Evolutionary conservation across 2,797 vertebrate genomes (phyloP).

Genomic region (Oreochromis mossambicus): DNA sequence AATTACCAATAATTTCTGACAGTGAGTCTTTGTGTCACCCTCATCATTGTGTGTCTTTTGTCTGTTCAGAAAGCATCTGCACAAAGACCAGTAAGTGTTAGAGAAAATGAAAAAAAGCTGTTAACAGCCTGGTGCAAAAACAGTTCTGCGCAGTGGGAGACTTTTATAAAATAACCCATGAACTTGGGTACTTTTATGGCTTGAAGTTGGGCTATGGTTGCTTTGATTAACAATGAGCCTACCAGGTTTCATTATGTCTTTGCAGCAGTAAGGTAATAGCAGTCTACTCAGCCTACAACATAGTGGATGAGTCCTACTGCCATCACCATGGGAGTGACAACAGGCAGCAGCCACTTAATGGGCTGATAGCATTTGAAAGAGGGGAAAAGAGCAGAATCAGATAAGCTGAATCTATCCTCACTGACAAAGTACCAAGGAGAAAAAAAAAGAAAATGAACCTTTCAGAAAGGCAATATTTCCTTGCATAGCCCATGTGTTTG

Average conservation of each 20-base stretch:
- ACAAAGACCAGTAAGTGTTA: not conserved
- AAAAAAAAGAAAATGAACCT: not conserved
- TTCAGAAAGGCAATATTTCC: not conserved
- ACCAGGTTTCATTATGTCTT: not conserved
- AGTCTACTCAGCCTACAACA: not conserved
- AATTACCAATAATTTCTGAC: not conserved
- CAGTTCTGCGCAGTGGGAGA: not conserved
- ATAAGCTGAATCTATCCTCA: not conserved
- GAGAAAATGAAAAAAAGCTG: not conserved
- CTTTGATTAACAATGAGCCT: not conserved
- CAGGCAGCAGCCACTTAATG: not conserved
- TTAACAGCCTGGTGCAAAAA: not conserved
- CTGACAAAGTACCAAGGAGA: not conserved
- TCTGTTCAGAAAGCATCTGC: not conserved
- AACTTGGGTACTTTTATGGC: not conserved
- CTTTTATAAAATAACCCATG: not conserved
- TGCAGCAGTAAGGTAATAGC: not conserved
- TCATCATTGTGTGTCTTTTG: not conserved
- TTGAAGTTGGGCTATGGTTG: not conserved
- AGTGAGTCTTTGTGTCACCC: not conserved
- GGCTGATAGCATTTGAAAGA: not conserved
- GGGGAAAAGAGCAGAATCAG: not conserved
- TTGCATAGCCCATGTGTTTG: not conserved
- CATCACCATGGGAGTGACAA: not conserved
- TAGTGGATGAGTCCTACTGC: not conserved